Base-by-base conservation (phyloP, 2,113 vertebrate species). In the Xiphorhynchus elegans region DNA sequence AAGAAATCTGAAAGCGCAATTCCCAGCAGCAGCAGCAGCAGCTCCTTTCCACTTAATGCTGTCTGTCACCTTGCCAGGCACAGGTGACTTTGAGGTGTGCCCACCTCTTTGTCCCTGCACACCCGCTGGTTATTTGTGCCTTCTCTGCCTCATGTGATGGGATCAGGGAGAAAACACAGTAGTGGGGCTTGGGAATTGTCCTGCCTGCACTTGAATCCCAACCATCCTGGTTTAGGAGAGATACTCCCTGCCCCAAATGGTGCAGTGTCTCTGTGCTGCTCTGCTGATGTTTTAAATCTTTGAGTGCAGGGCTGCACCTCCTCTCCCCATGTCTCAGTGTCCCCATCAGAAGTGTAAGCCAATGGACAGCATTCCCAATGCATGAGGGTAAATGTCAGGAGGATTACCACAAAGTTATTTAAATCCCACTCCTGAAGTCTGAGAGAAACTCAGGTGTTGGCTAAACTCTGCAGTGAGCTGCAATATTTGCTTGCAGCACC, bases 11-110 rank as follows among this genome's bases (percentile, higher is more conserved):
- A 86, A 94, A 39, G 9, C 7, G 0, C 24, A 83, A 92, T 91
- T 94, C 81, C 31, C 40, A 84, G 46, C 47, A 89, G 59, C 56
- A 91, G 72, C 81, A 85, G 72, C 81, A 85, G 29, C n/a, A 92
- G 40, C 24, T 25, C 37, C 46, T 67, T 87, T 44, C 76, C 52
- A 44, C 18, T 66, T 44, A 44, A 35, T 17, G 25, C 47, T 83
- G 13, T 25, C 66, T 68, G 39, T 42, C 39, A 35, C 49, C n/a
- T 89, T 0, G 0, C 49, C 47, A 49, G 82, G 31, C 62, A 74
- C 39, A 33, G 42, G 28, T 52, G 83, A 64, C 49, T 80, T 47
- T 17, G 40, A 33, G 25, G 28, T n/a, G 75, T 62, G 37, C 6
- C 37, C 68, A 68, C 52, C 17, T 81, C 67, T 24, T 20, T 49